Base-by-base conservation (phyloP, 1,140 invertebrate genomes). In the Sinella curviseta region DNA sequence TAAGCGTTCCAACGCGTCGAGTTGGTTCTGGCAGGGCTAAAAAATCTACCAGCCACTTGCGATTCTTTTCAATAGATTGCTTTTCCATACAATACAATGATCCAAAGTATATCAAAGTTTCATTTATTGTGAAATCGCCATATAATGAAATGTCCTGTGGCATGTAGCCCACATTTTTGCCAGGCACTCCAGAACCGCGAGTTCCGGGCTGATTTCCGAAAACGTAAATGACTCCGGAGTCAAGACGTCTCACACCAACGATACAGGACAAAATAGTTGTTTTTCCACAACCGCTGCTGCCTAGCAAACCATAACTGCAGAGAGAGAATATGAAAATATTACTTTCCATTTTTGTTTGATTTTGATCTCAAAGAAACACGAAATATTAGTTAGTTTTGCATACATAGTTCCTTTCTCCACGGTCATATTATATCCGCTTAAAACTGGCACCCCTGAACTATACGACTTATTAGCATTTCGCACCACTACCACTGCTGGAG, bases 211-310 rank as follows among this genome's bases (percentile, higher is more conserved):
- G 76, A 75, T 81, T 83, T 4, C 88, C 88, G 76, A 86, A 87
- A 16, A 88, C 84, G n/a, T 78, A 78, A 14, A 89, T 85, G 20
- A 81, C 77, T 14, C 88, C 88, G 4, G 76, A 80, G 34, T 86
- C 83, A 2, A 88, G 80, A 14, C 81, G 78, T 30, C 86, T 80
- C 4, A 86, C 81, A 16, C 87, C 88, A 0, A 89, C 86, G 16
- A 88, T 83, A 65, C 86, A 87, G 14, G 85, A 82, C 14, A 89
- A 82, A 4, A 88, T 78, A 1, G 88, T 89, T 0, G 88, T 85
- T 86, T 86, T 85, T 73, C 84, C 83, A 81, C 85, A 83, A 0
- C 86, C 85, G 35, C 92, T 95, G 30, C 82, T 86, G 77, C 86
- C 86, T 31, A 89, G 78, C 12, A 88, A 80, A 30, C 87, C 87